phyloP scores from a whole-genome alignment of 2,797 vertebrate species.

The Sebastes itinus region DNA sequence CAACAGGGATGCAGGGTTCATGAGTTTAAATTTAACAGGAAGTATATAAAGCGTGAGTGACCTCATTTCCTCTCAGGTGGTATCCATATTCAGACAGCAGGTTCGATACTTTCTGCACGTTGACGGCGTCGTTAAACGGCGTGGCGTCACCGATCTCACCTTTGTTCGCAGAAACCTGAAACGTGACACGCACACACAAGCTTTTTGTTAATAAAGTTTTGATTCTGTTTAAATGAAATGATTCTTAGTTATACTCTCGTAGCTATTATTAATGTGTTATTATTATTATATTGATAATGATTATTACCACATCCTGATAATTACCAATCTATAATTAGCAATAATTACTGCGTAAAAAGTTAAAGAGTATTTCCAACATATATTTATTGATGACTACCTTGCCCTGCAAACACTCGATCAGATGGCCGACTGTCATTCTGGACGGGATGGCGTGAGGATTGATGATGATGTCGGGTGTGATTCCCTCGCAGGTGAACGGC shows the following conservation, averaged over 20 bases:
- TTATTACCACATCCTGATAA: background rate
- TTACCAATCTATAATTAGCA: background rate
- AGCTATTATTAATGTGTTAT: background rate
- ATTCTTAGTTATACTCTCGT: background rate
- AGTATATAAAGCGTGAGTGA: conserved; percentile 35
- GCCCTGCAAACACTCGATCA: conserved; percentile 98
- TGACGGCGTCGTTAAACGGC: conserved; percentile 97
- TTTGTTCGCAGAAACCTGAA: conserved; percentile 97
- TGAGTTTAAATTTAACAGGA: background rate
- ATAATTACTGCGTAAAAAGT: background rate
- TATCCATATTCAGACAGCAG: conserved; percentile 97
- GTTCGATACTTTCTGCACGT: conserved; percentile 98
- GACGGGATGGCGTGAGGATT: conserved; percentile 99
- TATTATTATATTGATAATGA: background rate
- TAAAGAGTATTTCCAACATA: background rate
- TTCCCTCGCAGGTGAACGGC: conserved; percentile 98
- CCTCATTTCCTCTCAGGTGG: conserved; percentile 96
- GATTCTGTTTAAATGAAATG: background rate
- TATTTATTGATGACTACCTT: conserved; percentile 83
- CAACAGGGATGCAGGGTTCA: background rate
- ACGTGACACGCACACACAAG: background rate
- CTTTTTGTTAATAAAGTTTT: background rate
- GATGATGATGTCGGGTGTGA: conserved; percentile 99
- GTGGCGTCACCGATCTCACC: conserved; percentile 98
- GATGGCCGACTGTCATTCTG: conserved; percentile 98